phyloP scores from a whole-genome alignment of 2,888 invertebrate genomes.

The Drosophila rubida region DNA sequence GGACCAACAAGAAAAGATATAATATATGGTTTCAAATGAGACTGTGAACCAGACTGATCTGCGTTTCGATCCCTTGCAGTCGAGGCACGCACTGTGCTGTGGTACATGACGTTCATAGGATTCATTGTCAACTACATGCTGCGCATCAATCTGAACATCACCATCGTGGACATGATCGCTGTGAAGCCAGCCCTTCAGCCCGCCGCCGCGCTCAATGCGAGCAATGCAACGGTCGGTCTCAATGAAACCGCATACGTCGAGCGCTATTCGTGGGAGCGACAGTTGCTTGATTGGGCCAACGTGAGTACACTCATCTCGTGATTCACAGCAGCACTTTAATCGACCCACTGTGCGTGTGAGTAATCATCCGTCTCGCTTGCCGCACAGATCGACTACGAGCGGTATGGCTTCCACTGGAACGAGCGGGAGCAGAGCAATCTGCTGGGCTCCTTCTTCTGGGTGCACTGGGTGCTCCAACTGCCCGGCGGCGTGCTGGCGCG shows the following conservation, averaged over 20 bases:
- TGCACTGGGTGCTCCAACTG: slow-evolving; percentile 90
- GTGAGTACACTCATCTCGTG: slow-evolving; percentile 50
- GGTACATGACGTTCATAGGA: slow-evolving; percentile 88
- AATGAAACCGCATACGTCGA: slow-evolving; percentile 21
- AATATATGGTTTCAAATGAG: slow-evolving; percentile 6
- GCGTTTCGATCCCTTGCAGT: slow-evolving; percentile 56
- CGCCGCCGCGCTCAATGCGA: background rate
- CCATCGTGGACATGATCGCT: slow-evolving; percentile 88
- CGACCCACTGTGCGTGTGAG: background rate
- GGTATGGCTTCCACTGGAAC: slow-evolving; percentile 87
- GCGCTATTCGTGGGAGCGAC: slow-evolving; percentile 69
- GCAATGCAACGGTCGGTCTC: background rate
- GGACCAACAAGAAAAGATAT: too few relatives aligned
- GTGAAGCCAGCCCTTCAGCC: slow-evolving; percentile 27
- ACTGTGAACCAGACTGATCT: background rate
- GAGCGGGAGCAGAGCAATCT: slow-evolving; percentile 88
- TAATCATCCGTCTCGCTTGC: background rate
- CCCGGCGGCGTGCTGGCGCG: slow-evolving; percentile 90
- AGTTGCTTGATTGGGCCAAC: slow-evolving; percentile 72
- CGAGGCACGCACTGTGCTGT: slow-evolving; percentile 86
- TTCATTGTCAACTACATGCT: slow-evolving; percentile 90
- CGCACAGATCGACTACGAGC: slow-evolving; percentile 77
- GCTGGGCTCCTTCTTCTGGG: slow-evolving; percentile 90
- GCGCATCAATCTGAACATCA: slow-evolving; percentile 88
- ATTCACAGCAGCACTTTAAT: slow-evolving; percentile 4